Conservation (phyloP, 2,888 invertebrate species). For the Apoda limacodes region DNA sequence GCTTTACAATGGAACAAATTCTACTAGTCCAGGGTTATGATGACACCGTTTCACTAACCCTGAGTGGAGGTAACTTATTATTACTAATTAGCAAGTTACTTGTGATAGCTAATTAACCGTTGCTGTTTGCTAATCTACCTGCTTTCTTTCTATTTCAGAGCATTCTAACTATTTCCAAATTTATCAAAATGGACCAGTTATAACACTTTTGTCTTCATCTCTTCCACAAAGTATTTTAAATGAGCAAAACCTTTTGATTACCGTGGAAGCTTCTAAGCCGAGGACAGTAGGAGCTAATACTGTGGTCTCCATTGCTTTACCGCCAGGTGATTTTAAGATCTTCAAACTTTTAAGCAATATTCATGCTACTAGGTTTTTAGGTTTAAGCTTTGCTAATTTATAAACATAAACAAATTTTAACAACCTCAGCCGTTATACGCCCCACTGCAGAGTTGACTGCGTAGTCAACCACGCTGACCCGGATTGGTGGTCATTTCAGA, state of each 20-base stretch:
- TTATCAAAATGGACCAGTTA: slow-evolving; percentile 18
- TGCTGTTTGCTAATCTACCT: too few relatives aligned
- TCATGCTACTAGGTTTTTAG: too few relatives aligned
- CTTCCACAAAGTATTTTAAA: slow-evolving; percentile 32
- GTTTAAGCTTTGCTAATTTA: too few relatives aligned
- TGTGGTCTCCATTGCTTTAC: slow-evolving; percentile 34
- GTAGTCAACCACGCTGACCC: too few relatives aligned
- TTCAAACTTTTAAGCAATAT: too few relatives aligned
- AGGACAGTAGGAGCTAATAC: slow-evolving; percentile 42
- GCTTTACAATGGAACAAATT: slow-evolving; percentile 32
- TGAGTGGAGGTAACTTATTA: slow-evolving; percentile 35
- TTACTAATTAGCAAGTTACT: neutral
- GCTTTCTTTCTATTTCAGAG: slow-evolving; percentile 24
- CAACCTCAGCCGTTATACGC: too few relatives aligned
- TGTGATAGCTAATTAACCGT: too few relatives aligned
- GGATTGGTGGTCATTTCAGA: too few relatives aligned
- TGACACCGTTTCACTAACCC: slow-evolving; percentile 28
- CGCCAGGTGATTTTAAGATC: too few relatives aligned
- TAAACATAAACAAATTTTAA: too few relatives aligned
- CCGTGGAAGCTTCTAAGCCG: slow-evolving; percentile 33
- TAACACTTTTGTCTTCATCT: slow-evolving; percentile 24
- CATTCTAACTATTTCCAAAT: slow-evolving; percentile 26
- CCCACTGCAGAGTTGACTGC: too few relatives aligned
- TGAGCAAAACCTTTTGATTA: slow-evolving; percentile 28
- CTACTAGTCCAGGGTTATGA: slow-evolving; percentile 38